Conservation (phyloP, 2,113 vertebrate genomes). For the Proterorhinus semilunaris region DNA sequence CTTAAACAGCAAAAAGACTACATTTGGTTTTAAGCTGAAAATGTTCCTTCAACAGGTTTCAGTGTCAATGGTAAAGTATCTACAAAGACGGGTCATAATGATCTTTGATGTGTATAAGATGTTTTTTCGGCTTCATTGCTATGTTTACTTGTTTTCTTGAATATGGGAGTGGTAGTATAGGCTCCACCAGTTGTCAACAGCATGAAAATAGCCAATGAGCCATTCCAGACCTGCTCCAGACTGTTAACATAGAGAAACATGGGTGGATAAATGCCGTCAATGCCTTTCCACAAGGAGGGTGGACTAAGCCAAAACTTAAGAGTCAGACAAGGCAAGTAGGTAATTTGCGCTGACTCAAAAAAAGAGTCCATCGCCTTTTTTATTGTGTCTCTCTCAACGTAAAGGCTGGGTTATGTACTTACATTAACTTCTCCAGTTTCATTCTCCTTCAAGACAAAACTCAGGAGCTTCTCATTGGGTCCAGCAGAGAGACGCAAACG, state of each 20-base stretch:
- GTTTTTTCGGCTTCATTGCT: too few relatives aligned
- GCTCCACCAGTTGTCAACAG: neutral
- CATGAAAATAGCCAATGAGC: neutral
- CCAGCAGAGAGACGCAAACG: conserved; percentile 85
- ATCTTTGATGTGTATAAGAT: too few relatives aligned
- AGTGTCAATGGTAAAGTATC: too few relatives aligned
- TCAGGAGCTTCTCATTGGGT: conserved; percentile 88
- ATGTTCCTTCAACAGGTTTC: too few relatives aligned
- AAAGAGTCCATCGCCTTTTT: neutral
- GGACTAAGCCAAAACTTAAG: neutral
- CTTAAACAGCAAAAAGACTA: too few relatives aligned
- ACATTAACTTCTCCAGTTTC: conserved; percentile 96
- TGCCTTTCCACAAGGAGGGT: neutral
- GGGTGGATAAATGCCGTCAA: neutral
- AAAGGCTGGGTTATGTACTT: conserved; percentile 66
- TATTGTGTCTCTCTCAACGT: neutral
- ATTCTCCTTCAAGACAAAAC: conserved; percentile 92
- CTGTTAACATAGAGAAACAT: neutral
- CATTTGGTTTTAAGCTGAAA: too few relatives aligned
- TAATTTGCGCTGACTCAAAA: neutral
- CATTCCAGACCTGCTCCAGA: neutral
- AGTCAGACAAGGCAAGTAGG: neutral
- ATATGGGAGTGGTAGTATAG: neutral
- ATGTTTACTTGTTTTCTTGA: too few relatives aligned
- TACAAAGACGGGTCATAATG: too few relatives aligned